Evolutionary conservation across 2,113 vertebrate genomes (phyloP), one percentile per base, ranked within the genome.

Genomic region (Pteruthius melanotis): DNA sequence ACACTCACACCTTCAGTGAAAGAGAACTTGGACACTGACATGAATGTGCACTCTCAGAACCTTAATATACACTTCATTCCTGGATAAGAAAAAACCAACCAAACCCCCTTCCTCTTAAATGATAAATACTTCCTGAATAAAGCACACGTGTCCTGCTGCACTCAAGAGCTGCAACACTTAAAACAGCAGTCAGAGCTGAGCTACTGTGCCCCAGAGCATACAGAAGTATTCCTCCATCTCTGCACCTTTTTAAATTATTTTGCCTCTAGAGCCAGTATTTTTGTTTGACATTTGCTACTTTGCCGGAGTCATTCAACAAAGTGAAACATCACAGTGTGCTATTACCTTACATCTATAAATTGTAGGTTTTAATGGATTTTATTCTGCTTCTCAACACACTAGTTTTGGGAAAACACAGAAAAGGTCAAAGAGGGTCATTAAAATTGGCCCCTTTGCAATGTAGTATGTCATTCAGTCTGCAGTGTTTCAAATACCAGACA

Each of bases 91-190:
- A 24, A 63, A 86, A 9, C 44, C 42, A 44, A 44, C 16, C 44
- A 59, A 79, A 68, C 49, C 4, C 7, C 17, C 5, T 24, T 37
- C 10, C 27, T 60, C 39, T 70, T 37, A 26, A 14, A n/a, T n/a
- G 7, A 31, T 24, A 61, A 83, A 69, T 28, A 2, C 6, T 56
- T 50, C 56, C 61, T 52, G 22, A 86, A 39, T 11, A 60, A 56
- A 83, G 27, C n/a, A 47, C 10, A 6, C 0, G 0, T 30, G 19
- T 31, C 35, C 15, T 40, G 31, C 65, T 60, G 21, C 28, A 21
- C 35, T 52, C 52, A 4, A 6, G 54, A 76, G 14, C 28, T 82
- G 39, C 28, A 16, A 1, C 1, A 9, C 13, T 30, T 31, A 71
- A 64, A 87, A 35, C 18, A 75, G 37, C 35, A 65, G 14, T 17